A percentile compares a stretch with the other conserved stretches of the same genome.
Conservation (phyloP, 1,140 invertebrate species). For the Maconellicoccus hirsutus region DNA sequence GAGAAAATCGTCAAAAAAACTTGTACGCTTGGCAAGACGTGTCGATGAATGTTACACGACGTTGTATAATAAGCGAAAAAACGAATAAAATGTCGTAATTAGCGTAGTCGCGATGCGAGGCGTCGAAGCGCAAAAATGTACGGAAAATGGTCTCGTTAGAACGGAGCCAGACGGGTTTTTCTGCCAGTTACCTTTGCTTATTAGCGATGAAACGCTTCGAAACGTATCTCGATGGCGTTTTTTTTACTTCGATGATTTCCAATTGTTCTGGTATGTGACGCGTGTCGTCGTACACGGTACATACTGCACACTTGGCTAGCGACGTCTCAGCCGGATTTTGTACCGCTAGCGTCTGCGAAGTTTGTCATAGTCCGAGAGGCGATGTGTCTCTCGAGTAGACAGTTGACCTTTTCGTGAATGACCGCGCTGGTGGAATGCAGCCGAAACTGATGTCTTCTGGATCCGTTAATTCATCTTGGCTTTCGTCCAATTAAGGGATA, state of each 20-base stretch:
- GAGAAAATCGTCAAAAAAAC: not conserved
- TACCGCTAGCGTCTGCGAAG: too few relatives aligned
- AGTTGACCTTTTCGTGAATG: too few relatives aligned
- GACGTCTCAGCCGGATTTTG: too few relatives aligned
- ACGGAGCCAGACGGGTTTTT: not conserved
- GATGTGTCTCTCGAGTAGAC: too few relatives aligned
- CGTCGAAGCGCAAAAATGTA: not conserved
- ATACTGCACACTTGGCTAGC: too few relatives aligned
- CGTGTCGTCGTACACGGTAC: too few relatives aligned
- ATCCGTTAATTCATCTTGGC: too few relatives aligned
- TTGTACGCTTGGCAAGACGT: not conserved
- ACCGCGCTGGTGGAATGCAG: too few relatives aligned
- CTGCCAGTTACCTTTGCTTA: not conserved
- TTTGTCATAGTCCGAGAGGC: too few relatives aligned
- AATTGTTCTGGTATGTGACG: not conserved
- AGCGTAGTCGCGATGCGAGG: not conserved
- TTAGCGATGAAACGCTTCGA: not conserved
- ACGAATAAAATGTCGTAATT: not conserved
- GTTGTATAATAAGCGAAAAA: not conserved
- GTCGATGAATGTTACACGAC: not conserved
- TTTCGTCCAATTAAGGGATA: too few relatives aligned
- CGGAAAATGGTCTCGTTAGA: not conserved
- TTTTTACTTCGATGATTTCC: not conserved
- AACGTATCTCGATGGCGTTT: not conserved
- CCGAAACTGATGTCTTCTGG: too few relatives aligned